Conservation (phyloP, 2,888 invertebrate species). For the Euzophera pinguis region DNA sequence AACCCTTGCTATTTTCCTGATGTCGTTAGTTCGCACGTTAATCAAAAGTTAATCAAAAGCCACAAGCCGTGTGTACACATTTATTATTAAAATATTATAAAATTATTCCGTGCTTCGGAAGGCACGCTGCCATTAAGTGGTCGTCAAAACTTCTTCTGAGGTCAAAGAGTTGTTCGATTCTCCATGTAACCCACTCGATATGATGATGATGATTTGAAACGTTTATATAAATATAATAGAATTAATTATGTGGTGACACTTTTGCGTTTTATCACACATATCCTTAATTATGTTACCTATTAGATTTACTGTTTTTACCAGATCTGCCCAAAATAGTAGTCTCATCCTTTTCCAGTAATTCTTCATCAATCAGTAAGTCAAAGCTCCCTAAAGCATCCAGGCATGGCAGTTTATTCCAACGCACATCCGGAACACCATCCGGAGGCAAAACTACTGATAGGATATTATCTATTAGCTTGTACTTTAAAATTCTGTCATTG, state of each 20-base stretch:
- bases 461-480: slow-evolving; percentile 95
- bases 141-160: too few species aligned
- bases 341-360: slow-evolving; percentile 84
- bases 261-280: too few species aligned
- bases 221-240: too few species aligned
- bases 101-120: too few species aligned
- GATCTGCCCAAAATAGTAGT: slow-evolving; percentile 33
- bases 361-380: slow-evolving; percentile 91
- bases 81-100: too few species aligned
- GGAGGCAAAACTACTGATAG: slow-evolving; percentile 94
- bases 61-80: too few species aligned
- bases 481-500: slow-evolving; percentile 95
- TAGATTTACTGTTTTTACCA: slow-evolving; percentile 38
- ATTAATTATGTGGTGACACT: too few species aligned
- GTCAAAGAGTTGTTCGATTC: too few species aligned
- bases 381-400: slow-evolving; percentile 90
- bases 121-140: too few species aligned
- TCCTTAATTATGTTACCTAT: slow-evolving; percentile 20
- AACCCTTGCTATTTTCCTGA: slow-evolving; percentile 18
- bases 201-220: too few species aligned
- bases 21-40: slow-evolving; percentile 16
- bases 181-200: too few species aligned
- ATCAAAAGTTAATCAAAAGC: slow-evolving; percentile 19
- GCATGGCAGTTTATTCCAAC: slow-evolving; percentile 91
- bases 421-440: slow-evolving; percentile 92